Base-by-base conservation (phyloP, 2,113 vertebrate species). In the Meleagris gallopavo region DNA sequence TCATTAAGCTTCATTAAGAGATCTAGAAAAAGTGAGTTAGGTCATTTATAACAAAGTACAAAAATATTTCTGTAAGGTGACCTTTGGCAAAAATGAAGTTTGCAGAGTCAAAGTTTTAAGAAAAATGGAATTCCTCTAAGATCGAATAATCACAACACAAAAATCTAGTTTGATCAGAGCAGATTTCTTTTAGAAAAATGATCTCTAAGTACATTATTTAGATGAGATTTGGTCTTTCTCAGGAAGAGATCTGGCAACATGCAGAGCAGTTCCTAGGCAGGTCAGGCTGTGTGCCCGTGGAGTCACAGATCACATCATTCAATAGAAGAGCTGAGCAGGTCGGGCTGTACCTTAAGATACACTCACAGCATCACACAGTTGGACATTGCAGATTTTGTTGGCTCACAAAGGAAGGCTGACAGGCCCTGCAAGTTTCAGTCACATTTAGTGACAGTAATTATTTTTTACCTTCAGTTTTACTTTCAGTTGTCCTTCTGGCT, bases 21-120 rank as follows among this genome's bases (percentile, higher is more conserved):
- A 88, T 27, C 40, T 10, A 70, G 34, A 82, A 81, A 88, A 58
- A 40, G 34, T 5, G 15, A 9, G 19, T 86, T 83, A 48, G 6
- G 58, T 65, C n/a, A 91, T 81, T 83, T 83, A 72, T 48, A 94
- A 81, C 8, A 78, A 22, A 70, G 40, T 20, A 86, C 32, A 48
- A 95, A 84, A 94, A 94, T 86, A 91, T 92, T 95, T 93, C 71
- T 74, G 13, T 73, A 73, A 73, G 34, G 43, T 82, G 83, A 90
- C 83, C 76, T 91, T 92, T 88, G 71, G 74, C 41, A 34, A 86
- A 66, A 8, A 67, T 5, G 16, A 89, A 89, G 17, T 22, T 62
- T 19, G 19, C 85, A 32, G 14, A 80, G 34, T n/a, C 74, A 82
- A 75, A 88, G 19, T 69, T 88, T 79, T 43, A 45, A 86, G 38